These are phyloP conservation scores for Rambutsinella grinnellia DNA, from an alignment of 2,888 invertebrate genomes.

Conservation along the genomic window DNA sequence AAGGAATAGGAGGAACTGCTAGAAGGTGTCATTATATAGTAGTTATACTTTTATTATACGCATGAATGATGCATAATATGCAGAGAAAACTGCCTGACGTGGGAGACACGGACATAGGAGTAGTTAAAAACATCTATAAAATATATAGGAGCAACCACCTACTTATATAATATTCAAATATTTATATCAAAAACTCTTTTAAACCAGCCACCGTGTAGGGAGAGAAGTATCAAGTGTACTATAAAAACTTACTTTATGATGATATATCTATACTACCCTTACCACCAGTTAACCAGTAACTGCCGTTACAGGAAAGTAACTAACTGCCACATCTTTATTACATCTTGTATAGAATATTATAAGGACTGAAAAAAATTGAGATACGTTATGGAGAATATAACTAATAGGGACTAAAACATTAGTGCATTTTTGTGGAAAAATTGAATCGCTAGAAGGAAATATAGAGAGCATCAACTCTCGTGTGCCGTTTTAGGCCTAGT, in stretches of 20 bases:
- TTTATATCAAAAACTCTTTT: no score
- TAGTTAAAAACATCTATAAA: not conserved
- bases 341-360: no score
- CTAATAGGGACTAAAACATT: not conserved
- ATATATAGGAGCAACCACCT: not conserved
- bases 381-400: not conserved
- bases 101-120: not conserved
- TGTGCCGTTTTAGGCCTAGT: not conserved
- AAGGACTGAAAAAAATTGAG: no score
- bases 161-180: not conserved
- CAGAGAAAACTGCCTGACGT: not conserved
- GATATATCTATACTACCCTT: not conserved
- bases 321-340: not conserved
- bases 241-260: not conserved
- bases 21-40: slow-evolving; percentile 42
- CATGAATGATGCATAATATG: slow-evolving; percentile 9
- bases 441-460: no score
- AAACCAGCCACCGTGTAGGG: no score
- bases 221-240: not conserved
- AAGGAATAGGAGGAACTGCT: slow-evolving; percentile 1
- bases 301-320: not conserved
- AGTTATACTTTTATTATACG: not conserved
- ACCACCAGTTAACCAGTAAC: not conserved
- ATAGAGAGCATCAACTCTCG: not conserved
- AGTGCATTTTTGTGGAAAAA: not conserved